These are phyloP conservation scores for Pteropus alecto DNA, from an alignment of 2,113 vertebrate genomes.

Conservation along the genomic window DNA sequence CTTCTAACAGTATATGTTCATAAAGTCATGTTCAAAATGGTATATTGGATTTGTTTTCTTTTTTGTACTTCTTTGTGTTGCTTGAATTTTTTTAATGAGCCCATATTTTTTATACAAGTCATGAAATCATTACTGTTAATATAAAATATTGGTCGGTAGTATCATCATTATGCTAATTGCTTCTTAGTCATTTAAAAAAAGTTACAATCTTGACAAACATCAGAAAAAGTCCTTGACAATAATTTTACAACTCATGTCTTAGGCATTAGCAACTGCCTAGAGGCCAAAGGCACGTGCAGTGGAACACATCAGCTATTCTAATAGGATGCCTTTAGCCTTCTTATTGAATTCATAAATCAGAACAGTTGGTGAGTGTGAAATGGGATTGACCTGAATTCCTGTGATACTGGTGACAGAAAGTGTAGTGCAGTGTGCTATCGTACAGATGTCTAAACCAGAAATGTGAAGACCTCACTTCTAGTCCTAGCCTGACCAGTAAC, in stretches of 20 bases:
- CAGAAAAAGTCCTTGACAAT: neutral
- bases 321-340: neutral
- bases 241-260: neutral
- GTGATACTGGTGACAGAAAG: neutral
- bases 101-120: constrained; percentile 7
- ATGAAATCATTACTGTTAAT: neutral
- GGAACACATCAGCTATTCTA: neutral
- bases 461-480: neutral
- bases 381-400: neutral
- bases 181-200: neutral
- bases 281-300: neutral
- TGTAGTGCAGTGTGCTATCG: rapidly evolving
- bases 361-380: neutral
- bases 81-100: neutral
- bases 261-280: neutral
- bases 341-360: neutral
- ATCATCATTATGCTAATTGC: neutral
- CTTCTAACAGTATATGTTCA: neutral
- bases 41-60: neutral
- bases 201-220: neutral
- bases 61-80: neutral
- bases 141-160: neutral
- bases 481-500: neutral
- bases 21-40: neutral
- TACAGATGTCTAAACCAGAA: neutral